Base-by-base conservation (phyloP, 2,888 invertebrate genomes). In the Drosophila demipolita region DNA sequence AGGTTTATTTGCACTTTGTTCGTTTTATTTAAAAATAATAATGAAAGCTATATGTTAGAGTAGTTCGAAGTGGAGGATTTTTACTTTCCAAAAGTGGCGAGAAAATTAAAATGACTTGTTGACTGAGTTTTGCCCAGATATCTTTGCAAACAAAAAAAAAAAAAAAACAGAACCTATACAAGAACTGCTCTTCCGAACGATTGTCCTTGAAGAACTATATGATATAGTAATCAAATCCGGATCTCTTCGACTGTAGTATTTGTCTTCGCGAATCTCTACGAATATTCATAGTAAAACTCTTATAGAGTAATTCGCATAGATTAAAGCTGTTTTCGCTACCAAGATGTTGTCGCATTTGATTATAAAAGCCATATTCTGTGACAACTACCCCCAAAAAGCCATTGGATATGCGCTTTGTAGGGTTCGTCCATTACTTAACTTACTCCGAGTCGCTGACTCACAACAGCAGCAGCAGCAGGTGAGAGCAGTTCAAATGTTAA, bases 401-500 rank as follows among this genome's bases (percentile, higher is more conserved):
- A 66, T 70, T 75, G 62, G 52, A 65, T 62, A 61, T 62, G 49
- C 23, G 32, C 40, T 15, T 40, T 53, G 48, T 49, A 38, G 57
- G 42, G 33, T 70, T 70, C 48, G 77, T 63, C 72, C 78, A 80
- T 80, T 78, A 80, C 76, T 75, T 71, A 75, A 80, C 45, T 45
- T 45, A 62, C 55, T 53, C 49, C 23, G 50, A 63, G 63, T 36
- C 63, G 66, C 64, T 78, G 65, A 76, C 68, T 78, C 74, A 76
- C 52, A 49, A 38, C 35, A 53, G 49, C 29, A 36, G 45, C 32
- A 36, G 52, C 35, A 52, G 65, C 66, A 66, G 80, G 84, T 74
- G 69, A 74, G 75, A 73, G 66, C 73, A 89, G 86, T 89, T 86
- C 90, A 86, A 87, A 87, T 78, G 86, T 86, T 85, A 86, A 86